Evolutionary conservation across 2,797 vertebrate species (phyloP), one percentile per base, ranked within the genome.

Genomic region (Enoplosus armatus): DNA sequence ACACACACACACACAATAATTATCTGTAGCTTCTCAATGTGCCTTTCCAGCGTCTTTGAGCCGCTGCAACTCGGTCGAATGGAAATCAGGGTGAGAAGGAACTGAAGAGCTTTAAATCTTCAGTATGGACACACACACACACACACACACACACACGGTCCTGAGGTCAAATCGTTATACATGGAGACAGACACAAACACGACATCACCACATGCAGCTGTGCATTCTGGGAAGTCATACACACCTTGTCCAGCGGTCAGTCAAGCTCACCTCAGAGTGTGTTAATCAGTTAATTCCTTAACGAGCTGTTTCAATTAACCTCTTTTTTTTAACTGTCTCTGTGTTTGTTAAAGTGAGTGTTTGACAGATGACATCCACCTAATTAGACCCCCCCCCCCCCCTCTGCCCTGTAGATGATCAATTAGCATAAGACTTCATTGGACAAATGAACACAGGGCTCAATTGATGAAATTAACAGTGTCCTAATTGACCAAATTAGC

Each of bases 281-380:
- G 33, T 50, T 72, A 67, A 79, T 75, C 50, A 67, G 55, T 62
- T 73, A n/a, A 78, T 41, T 69, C 26, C 18, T 74, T 61, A 77
- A 79, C 37, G n/a, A 74, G 73, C 60, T 47, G 68, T 72, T 54
- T 51, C 43, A 76, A 58, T 85, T 82, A 82, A 85, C 62, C 67
- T 63, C 51, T 6, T 5, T 3, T 20, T 31, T 59, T 15, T 10
- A 14, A 29, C 14, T 10, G 14, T 58, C n/a, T 68, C 24, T 27
- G 2, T 27, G 43, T 29, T 16, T 53, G 58, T 69, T 59, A 6
- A 6, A 27, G 18, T 59, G 22, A 24, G 35, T 47, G 55, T 68
- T 29, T 55, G 41, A n/a, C 14, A 45, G 47, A 43, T 43, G 55
- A 64, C 48, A 41, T 64, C 68, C 48, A 51, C 27, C 63, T 70